phyloP scores from a whole-genome alignment of 1,140 invertebrate genomes.

The Limonius californicus region DNA sequence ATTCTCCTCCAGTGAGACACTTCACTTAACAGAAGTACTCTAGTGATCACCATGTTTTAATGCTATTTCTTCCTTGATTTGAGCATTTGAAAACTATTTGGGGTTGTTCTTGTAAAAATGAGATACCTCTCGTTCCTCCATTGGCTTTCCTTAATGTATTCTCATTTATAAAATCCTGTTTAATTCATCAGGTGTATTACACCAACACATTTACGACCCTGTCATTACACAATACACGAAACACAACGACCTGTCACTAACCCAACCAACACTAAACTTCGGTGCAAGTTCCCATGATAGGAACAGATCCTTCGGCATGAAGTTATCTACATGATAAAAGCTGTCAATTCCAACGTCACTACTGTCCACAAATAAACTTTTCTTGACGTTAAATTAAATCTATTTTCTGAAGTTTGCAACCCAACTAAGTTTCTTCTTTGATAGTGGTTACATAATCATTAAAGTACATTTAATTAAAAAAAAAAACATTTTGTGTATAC shows the following conservation, averaged over 20 bases:
- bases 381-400: no score
- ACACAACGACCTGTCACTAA: not conserved
- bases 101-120: not conserved
- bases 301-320: no score
- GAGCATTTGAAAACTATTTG: not conserved
- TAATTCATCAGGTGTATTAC: constrained; percentile 1
- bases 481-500: no score
- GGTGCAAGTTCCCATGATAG: not conserved
- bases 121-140: not conserved
- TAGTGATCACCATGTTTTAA: not conserved
- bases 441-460: no score
- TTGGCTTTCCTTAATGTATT: not conserved
- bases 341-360: no score
- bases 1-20: not conserved
- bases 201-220: not conserved
- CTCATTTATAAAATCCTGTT: not conserved
- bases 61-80: not conserved
- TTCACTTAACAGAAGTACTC: not conserved
- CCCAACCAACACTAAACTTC: not conserved
- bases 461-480: no score
- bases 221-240: not conserved
- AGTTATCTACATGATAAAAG: no score
- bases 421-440: no score
- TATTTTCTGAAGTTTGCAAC: no score
- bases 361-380: no score